These are phyloP conservation scores for Napeogenes inachia DNA, from an alignment of 2,888 invertebrate genomes.

Conservation along the genomic window DNA sequence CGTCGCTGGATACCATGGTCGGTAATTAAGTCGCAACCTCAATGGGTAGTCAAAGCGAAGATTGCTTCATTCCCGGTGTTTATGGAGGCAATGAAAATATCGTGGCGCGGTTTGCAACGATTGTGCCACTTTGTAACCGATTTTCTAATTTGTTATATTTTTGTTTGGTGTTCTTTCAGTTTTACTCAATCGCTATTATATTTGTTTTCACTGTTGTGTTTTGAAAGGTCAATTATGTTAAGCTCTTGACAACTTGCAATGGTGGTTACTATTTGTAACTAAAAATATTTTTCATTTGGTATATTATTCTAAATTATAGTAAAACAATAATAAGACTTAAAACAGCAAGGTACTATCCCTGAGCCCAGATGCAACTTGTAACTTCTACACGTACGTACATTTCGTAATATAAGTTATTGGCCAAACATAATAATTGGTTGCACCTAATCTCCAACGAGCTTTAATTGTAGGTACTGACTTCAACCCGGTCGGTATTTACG, in stretches of 20 bases:
- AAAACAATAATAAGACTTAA: background rate
- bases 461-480: slow-evolving; percentile 1
- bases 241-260: no score
- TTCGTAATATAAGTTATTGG: no score
- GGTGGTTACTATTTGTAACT: background rate
- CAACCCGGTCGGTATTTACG: background rate
- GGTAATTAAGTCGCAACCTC: slow-evolving; percentile 54
- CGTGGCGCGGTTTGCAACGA: slow-evolving; percentile 38
- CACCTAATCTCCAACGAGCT: background rate
- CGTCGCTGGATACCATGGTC: slow-evolving; percentile 37
- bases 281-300: no score
- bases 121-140: slow-evolving; percentile 42
- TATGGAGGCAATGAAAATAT: slow-evolving; percentile 60
- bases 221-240: background rate
- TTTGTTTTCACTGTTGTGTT: background rate
- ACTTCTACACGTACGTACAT: no score
- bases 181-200: slow-evolving; percentile 10
- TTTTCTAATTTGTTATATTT: slow-evolving; percentile 31
- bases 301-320: no score
- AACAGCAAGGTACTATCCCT: background rate
- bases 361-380: no score
- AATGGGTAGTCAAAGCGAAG: slow-evolving; percentile 46
- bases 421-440: background rate
- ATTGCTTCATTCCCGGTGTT: slow-evolving; percentile 46
- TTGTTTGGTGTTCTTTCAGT: slow-evolving; percentile 11